Evolutionary conservation across 2,797 vertebrate genomes (phyloP), one percentile per base, ranked within the genome.

Genomic region (Geotrypetes seraphini): DNA sequence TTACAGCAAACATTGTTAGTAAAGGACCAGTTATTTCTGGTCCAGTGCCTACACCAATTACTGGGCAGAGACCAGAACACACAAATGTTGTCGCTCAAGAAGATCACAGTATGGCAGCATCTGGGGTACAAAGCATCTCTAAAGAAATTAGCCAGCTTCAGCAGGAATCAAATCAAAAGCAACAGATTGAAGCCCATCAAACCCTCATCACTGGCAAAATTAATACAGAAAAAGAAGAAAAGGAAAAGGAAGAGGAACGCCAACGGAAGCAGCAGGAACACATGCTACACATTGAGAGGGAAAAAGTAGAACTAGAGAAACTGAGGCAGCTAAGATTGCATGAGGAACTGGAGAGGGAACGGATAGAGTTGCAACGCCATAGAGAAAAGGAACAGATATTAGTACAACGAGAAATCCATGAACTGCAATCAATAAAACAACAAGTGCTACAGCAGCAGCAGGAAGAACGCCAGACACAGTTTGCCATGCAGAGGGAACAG

Each of bases 401-500:
- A 22, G 93, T 99, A 66, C 95, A 98, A 60, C 86, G 91, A 39
- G 96, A 99, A 60, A 82, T 99, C 58, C 96, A 96, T 55, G 95
- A 99, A 61, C 63, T 99, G 34, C 95, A 99, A 48, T 91, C 83
- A 55, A 97, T 99, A 49, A 99, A 99, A 71, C 96, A 98, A 24
- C 96, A 99, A n/a, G 95, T 99, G 33, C 50, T 99, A 31, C 94
- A 98, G 16, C 96, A 98, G 59, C 96, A 99, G 64, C 94, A 98
- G 49, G 85, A 90, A 51, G 96, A 99, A 44, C 79, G 94, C 19
- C 95, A 99, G 11, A 94, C 85, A 0, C 96, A 99, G 59, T 83
- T 98, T 10, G 92, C 90, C 0, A 75, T 99, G 79, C 96, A 99
- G 69, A 83, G 94, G 38, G 96, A 99, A 53, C 96, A 99, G 73